Evolutionary conservation across 1,140 invertebrate species (phyloP).

Genomic region (Subanguina moxae): DNA sequence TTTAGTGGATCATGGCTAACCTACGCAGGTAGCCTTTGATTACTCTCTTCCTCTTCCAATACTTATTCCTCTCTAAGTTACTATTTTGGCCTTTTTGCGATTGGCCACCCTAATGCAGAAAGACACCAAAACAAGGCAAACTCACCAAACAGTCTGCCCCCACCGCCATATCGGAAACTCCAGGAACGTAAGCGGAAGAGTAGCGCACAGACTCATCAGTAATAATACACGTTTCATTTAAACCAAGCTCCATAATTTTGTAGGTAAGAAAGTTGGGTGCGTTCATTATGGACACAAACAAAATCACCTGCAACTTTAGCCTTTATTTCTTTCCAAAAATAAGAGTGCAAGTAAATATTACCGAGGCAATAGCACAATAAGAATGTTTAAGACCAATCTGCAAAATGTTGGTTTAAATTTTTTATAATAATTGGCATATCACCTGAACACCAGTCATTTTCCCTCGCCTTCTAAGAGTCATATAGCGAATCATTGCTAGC

Average conservation of each 20-base stretch:
- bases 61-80: too few relatives aligned
- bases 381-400: slow-evolving; percentile 49
- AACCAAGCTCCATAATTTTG: slow-evolving; percentile 53
- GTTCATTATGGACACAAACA: slow-evolving; percentile 50
- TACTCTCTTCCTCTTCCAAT: too few relatives aligned
- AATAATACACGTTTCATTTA: slow-evolving; percentile 35
- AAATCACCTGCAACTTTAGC: too few relatives aligned
- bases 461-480: slow-evolving; percentile 51
- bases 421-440: slow-evolving; percentile 7
- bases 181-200: slow-evolving; percentile 52
- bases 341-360: too few relatives aligned
- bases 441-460: slow-evolving; percentile 49
- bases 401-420: slow-evolving; percentile 15
- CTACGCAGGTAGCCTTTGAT: too few relatives aligned
- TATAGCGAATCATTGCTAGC: slow-evolving; percentile 54
- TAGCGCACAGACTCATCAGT: slow-evolving; percentile 20
- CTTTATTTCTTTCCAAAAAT: too few relatives aligned
- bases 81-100: too few relatives aligned
- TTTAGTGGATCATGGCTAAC: too few relatives aligned
- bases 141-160: slow-evolving; percentile 41
- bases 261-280: slow-evolving; percentile 57
- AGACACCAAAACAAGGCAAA: too few relatives aligned
- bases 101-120: too few relatives aligned
- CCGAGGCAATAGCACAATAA: slow-evolving; percentile 51
- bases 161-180: slow-evolving; percentile 52